phyloP scores from a whole-genome alignment of 1,140 invertebrate species.

The Drosophila melanica region DNA sequence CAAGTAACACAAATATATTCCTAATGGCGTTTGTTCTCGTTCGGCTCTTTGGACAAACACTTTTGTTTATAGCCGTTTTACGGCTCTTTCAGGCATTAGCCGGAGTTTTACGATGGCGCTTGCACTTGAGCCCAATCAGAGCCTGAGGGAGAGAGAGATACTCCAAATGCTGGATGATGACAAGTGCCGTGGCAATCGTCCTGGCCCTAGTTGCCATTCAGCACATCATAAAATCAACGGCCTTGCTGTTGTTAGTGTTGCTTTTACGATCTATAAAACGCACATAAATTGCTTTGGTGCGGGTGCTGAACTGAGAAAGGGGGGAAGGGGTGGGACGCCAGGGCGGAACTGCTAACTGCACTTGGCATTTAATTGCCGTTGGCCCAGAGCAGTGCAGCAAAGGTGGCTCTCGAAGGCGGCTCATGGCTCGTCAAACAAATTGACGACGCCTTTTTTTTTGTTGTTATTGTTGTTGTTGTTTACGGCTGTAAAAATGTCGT shows the following conservation, averaged over 20 bases:
- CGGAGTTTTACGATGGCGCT: slow-evolving; percentile 68
- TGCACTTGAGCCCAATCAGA: slow-evolving; percentile 66
- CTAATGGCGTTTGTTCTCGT: slow-evolving; percentile 24
- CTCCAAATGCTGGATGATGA: slow-evolving; percentile 28
- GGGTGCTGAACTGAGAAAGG: slow-evolving; percentile 12
- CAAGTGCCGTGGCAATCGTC: slow-evolving; percentile 58
- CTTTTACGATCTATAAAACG: slow-evolving; percentile 80
- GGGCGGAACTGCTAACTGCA: slow-evolving; percentile 34
- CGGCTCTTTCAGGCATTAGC: slow-evolving; percentile 67
- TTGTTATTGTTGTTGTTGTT: slow-evolving; percentile 40
- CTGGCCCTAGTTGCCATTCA: slow-evolving; percentile 57
- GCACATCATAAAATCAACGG: slow-evolving; percentile 77
- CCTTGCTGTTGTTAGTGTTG: slow-evolving; percentile 60
- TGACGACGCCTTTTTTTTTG: slow-evolving; percentile 46
- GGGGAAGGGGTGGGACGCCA: not conserved
- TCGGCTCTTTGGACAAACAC: slow-evolving; percentile 50
- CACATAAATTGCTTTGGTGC: slow-evolving; percentile 68
- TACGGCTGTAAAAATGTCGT: slow-evolving; percentile 80
- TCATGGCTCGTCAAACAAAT: slow-evolving; percentile 53
- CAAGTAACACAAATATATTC: slow-evolving; percentile 26
- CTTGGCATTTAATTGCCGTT: slow-evolving; percentile 72
- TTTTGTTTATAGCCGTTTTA: slow-evolving; percentile 79
- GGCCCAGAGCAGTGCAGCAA: slow-evolving; percentile 34
- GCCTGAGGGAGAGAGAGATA: slow-evolving; percentile 26
- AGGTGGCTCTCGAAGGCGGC: slow-evolving; percentile 47